Evolutionary conservation across 1,140 invertebrate genomes (phyloP), one percentile per base, ranked within the genome.

Genomic region (Lucilia sericata): DNA sequence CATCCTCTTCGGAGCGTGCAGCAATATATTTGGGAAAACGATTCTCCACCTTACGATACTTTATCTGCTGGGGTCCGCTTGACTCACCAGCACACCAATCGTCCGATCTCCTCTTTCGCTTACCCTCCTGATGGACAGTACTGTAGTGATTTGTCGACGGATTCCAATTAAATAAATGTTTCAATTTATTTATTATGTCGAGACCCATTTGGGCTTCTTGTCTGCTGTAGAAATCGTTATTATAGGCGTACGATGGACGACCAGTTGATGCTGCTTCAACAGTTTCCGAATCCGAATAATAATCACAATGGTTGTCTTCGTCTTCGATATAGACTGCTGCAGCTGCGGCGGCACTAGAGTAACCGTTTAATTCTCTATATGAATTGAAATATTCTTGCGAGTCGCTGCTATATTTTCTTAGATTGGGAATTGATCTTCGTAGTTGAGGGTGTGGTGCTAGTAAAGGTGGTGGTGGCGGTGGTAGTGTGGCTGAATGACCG

Each of bases 41-140:
- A 75, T 88, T 89, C 49, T 89, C 86, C 36, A 90, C 89, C 12
- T 87, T 85, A 0, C 87, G 87, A 84, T 90, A 90, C 83, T 90
- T 90, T n/a, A 90, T 84, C 34, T 65, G 81, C 8, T 82, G 80
- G 1, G 49, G 65, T 55, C 34, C 75, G 9, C 25, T 65, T 19
- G 81, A 42, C 21, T 81, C 81, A n/a, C 60, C 42, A 75, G 17
- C 42, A 42, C 19, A 83, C 30, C 21, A 75, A 74, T 74, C 42
- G 14, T 75, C 36, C 21, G 14, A 76, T 17, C 42, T 21, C 30
- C 83, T 82, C 70, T 84, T 81, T n/a, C 78, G 76, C 7, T 65
- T 51, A 49, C 70, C 60, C 25, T 82, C 83, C 7, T 70, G 76
- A 25, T 49, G 76, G 5, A 42, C 82, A 55, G 51, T 30, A 21